phyloP scores from a whole-genome alignment of 2,888 invertebrate genomes.

The Parochlus steinenii region DNA sequence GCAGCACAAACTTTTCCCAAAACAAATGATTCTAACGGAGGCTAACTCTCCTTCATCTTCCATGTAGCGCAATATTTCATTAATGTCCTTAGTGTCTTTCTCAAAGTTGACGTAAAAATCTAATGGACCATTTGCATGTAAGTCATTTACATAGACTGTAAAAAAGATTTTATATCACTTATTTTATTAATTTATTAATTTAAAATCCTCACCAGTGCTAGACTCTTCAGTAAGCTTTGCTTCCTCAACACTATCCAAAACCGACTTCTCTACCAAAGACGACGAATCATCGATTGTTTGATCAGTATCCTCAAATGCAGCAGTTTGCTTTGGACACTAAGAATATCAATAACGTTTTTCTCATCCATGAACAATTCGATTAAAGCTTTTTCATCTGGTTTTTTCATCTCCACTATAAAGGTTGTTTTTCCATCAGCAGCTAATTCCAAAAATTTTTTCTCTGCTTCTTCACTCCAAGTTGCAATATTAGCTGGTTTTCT shows the following conservation, averaged over 20 bases:
- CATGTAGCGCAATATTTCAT: conserved; percentile 17
- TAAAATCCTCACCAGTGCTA: too few relatives aligned
- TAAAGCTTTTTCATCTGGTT: conserved; percentile 45
- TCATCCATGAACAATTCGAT: conserved; percentile 44
- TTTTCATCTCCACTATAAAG: conserved; percentile 48
- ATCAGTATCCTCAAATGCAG: too few relatives aligned
- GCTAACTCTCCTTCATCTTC: conserved; percentile 14
- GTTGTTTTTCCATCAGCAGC: conserved; percentile 51
- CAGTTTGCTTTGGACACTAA: too few relatives aligned
- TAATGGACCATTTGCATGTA: too few relatives aligned
- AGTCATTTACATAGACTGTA: too few relatives aligned
- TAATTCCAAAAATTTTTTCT: conserved; percentile 46
- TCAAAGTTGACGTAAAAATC: too few relatives aligned
- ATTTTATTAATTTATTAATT: too few relatives aligned
- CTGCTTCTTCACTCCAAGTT: conserved; percentile 48
- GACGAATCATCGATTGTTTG: too few relatives aligned
- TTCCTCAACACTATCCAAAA: too few relatives aligned
- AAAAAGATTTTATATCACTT: too few relatives aligned
- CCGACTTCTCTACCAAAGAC: too few relatives aligned
- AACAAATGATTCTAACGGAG: conserved; percentile 17
- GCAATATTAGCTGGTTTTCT: conserved; percentile 38
- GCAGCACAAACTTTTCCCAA: conserved; percentile 52
- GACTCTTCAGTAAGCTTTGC: too few relatives aligned
- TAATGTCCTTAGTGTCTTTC: conserved; percentile 22
- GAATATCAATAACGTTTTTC: conserved; percentile 42